Percentiles rank a stretch among this genome's conserved stretches.
Conservation (phyloP, 2,888 invertebrate genomes). For the Doris montereyensis region DNA sequence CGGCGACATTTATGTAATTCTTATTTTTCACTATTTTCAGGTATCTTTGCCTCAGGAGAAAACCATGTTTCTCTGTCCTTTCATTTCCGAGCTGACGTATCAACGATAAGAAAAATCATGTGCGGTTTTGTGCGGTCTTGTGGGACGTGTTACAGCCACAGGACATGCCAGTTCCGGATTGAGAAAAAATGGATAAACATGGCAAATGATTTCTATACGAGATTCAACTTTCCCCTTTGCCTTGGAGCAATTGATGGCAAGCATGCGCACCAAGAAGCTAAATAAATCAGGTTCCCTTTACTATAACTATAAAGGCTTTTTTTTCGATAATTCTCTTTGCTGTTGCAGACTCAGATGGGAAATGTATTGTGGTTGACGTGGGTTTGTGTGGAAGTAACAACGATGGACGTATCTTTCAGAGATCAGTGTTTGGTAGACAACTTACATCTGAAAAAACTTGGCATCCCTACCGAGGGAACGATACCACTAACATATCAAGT, state of each 20-base stretch:
- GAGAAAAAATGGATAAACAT: conserved; percentile 8
- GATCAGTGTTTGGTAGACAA: conserved; percentile 1
- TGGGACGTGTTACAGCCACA: no score
- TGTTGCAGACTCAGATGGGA: conserved; percentile 36
- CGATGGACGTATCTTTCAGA: background rate
- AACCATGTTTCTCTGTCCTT: no score
- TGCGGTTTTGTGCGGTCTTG: background rate
- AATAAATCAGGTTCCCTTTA: no score
- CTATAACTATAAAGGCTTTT: conserved; percentile 36
- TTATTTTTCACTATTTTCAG: background rate
- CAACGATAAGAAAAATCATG: conserved; percentile 2
- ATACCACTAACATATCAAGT: no score
- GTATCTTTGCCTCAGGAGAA: conserved; percentile 12
- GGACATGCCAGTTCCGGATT: conserved; percentile 1
- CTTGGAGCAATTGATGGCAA: no score
- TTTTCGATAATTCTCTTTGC: conserved; percentile 27
- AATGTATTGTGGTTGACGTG: conserved; percentile 32
- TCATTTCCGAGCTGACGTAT: no score
- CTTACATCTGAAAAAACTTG: no score
- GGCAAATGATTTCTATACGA: conserved; percentile 1
- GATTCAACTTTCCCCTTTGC: conserved; percentile 29
- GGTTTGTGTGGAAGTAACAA: conserved; percentile 14
- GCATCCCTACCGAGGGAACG: no score
- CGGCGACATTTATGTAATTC: no score
- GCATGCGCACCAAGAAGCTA: no score